phyloP scores from a whole-genome alignment of 2,113 vertebrate genomes.

The Etia nguti region DNA sequence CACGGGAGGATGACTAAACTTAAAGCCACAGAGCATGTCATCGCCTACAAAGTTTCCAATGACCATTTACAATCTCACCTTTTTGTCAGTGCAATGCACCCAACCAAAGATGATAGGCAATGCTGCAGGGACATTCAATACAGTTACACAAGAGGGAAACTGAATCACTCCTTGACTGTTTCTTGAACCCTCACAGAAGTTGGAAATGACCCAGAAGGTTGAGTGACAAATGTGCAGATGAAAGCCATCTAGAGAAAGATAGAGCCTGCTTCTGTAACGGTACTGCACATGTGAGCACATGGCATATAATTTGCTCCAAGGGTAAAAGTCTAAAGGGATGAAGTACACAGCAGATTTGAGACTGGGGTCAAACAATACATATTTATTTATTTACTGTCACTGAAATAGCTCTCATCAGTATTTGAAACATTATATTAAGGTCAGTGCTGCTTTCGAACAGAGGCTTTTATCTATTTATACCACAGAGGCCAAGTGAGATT shows the following conservation, averaged over 20 bases:
- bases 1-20: neutral
- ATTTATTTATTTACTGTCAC: neutral
- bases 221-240: conserved; percentile 47
- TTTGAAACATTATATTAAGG: neutral
- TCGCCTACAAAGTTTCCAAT: conserved; percentile 11
- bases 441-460: neutral
- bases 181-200: conserved; percentile 33
- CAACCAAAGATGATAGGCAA: conserved; percentile 6
- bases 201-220: conserved; percentile 43
- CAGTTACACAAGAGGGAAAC: conserved; percentile 14
- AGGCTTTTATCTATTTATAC: conserved; percentile 42
- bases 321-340: neutral
- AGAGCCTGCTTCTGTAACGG: conserved; percentile 31
- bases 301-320: neutral
- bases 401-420: neutral
- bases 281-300: conserved; percentile 22
- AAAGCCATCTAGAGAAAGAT: conserved; percentile 39
- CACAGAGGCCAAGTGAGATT: conserved; percentile 12
- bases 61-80: neutral
- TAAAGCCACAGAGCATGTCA: conserved; percentile 5
- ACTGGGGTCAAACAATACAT: neutral
- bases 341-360: neutral
- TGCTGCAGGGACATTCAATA: neutral
- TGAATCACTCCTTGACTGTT: neutral
- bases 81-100: neutral